A percentile compares a stretch with the other conserved stretches of the same genome.
These are phyloP conservation scores for Syrrhaptes paradoxus DNA, from an alignment of 2,113 vertebrate species.

Conservation along the genomic window DNA sequence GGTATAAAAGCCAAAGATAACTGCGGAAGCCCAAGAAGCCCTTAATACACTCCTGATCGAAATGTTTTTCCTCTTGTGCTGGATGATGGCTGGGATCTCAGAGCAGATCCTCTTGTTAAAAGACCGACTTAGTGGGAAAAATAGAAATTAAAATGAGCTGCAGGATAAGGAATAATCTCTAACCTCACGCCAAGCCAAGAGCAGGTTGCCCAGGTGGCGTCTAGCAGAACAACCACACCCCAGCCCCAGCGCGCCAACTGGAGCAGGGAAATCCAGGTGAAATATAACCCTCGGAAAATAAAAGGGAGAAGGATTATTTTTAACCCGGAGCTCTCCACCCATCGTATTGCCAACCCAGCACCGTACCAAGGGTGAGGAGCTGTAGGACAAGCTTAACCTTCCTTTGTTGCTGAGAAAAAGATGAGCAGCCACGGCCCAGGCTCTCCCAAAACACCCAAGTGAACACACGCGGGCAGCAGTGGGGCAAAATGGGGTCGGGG, in stretches of 20 bases:
- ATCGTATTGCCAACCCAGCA: background rate
- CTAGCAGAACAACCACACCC: background rate
- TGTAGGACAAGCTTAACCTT: background rate
- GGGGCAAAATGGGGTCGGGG: fast-evolving
- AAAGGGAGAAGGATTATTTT: background rate
- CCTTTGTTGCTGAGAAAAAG: background rate
- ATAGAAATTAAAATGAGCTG: background rate
- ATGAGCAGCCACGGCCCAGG: background rate
- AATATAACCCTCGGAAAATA: background rate
- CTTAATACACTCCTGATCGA: background rate
- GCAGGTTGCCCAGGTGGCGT: background rate
- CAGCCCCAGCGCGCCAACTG: fast-evolving
- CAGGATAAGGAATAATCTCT: background rate
- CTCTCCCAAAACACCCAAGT: background rate
- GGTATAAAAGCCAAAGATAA: slow-evolving; percentile 41
- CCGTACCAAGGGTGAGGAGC: background rate
- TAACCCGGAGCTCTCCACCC: background rate
- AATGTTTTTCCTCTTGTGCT: background rate
- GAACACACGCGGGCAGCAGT: fast-evolving
- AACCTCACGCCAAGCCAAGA: background rate
- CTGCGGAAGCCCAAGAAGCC: background rate
- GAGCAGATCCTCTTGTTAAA: background rate
- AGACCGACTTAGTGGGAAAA: background rate
- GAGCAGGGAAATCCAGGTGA: background rate
- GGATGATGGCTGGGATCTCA: background rate